Base-by-base conservation (phyloP, 2,113 vertebrate species). In the Canis aureus region DNA sequence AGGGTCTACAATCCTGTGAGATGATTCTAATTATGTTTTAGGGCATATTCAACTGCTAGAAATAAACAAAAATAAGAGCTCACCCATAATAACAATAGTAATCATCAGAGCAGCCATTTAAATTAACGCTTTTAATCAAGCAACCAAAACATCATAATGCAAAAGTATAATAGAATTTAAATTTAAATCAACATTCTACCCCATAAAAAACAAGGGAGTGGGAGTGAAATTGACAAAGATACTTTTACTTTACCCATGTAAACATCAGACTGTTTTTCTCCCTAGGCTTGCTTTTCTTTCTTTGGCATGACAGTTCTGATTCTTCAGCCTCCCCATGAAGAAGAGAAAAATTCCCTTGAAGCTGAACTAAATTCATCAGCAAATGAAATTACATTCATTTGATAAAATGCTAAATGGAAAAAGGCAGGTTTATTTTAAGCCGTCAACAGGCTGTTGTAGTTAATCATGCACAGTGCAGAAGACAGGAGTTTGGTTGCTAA, bases 401-500 rank as follows among this genome's bases (percentile, higher is more conserved):
- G 98, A 96, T 98, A 96, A 98, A 98, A 98, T 98, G 98, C 98
- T 98, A 99, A 98, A 98, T 98, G 97, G 98, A 98, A 96, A 98
- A 98, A 98, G 97, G 86, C 87, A 98, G 96, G 98, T 98, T 99
- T 98, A 99, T 98, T 98, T 98, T 98, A 99, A 98, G 98, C 97
- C 97, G 84, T 98, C 98, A 98, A 97, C 98, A 98, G 97, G 90
- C 98, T 98, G 98, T 96, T 99, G 97, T 97, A 98, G 98, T 98
- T 98, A 98, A 98, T 99, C 60, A 11, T 89, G 94, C 98, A 59
- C 97, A 97, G 97, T 83, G 97, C 96, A 96, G 98, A 97, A 98
- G 97, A 97, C 96, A 92, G 97, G 97, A 97, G 92, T 95, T 98
- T 78, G 98, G 99, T 99, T 99, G 99, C 98, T 99, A 98, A 99